Conservation (phyloP, 1,140 invertebrate genomes). For the Ridgeia piscesae region DNA sequence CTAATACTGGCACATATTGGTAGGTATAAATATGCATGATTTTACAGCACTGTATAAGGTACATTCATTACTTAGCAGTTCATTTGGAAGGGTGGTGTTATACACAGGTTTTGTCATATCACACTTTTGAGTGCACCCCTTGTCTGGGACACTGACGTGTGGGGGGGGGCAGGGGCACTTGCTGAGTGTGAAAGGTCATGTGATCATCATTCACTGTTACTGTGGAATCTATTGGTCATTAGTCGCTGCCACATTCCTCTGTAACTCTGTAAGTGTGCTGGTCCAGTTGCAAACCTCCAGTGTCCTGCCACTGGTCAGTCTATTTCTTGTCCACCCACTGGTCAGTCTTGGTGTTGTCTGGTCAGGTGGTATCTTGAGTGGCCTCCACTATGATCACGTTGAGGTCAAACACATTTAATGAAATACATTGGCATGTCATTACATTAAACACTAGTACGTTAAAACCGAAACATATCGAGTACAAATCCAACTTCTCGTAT, state of each 20-base stretch:
- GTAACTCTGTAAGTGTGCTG: background rate
- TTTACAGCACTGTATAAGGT: no score
- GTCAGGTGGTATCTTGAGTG: background rate
- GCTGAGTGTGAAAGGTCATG: background rate
- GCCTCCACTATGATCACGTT: background rate
- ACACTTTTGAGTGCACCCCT: background rate
- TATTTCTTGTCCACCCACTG: background rate
- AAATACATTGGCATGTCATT: no score
- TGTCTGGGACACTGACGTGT: background rate
- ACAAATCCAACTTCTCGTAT: no score
- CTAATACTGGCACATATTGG: no score
- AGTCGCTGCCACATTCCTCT: background rate
- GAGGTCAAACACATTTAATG: no score
- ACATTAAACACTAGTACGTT: no score
- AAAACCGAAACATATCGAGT: no score
- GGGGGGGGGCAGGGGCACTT: background rate
- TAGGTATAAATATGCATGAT: no score
- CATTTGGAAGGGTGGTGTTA: no score
- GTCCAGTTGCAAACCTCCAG: background rate
- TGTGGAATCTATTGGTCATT: background rate
- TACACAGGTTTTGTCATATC: no score
- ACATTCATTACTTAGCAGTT: no score
- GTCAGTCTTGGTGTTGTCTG: background rate
- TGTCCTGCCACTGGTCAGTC: no score
- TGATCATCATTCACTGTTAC: background rate